Percentiles rank a stretch among this genome's conserved stretches.
phyloP scores from a whole-genome alignment of 2,888 invertebrate genomes.

The Hirtodrosophila confusa region DNA sequence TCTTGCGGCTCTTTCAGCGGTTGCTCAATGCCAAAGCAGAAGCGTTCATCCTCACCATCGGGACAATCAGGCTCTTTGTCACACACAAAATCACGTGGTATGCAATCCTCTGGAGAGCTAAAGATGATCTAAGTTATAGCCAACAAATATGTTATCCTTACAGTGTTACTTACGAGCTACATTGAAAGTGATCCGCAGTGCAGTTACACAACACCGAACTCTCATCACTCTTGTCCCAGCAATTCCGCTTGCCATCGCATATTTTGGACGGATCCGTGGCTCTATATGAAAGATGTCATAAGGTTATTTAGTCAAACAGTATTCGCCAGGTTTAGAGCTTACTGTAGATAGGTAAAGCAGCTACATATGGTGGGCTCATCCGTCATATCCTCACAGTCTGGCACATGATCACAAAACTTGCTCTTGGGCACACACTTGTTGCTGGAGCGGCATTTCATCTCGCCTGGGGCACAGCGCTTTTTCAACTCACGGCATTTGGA shows the following conservation, averaged over 20 bases:
- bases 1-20: slow-evolving; percentile 57
- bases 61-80: slow-evolving; percentile 91
- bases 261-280: slow-evolving; percentile 88
- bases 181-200: slow-evolving; percentile 85
- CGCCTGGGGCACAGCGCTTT: slow-evolving; percentile 86
- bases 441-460: slow-evolving; percentile 88
- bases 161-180: slow-evolving; percentile 84
- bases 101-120: slow-evolving; percentile 85
- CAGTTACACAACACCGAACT: slow-evolving; percentile 88
- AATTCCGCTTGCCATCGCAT: slow-evolving; percentile 91
- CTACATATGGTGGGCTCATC: slow-evolving; percentile 89
- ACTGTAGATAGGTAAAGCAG: slow-evolving; percentile 88
- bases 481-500: slow-evolving; percentile 71
- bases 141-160: no score
- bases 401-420: slow-evolving; percentile 88
- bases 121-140: not conserved
- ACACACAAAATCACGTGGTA: slow-evolving; percentile 90
- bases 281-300: slow-evolving; percentile 47
- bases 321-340: slow-evolving; percentile 21
- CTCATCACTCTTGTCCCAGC: slow-evolving; percentile 91
- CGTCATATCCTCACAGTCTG: slow-evolving; percentile 89
- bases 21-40: slow-evolving; percentile 86
- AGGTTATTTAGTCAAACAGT: not conserved
- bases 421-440: slow-evolving; percentile 89
- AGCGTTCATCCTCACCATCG: slow-evolving; percentile 89